Base-by-base conservation (phyloP, 2,888 invertebrate genomes). In the Exephanes ischioxanthus region DNA sequence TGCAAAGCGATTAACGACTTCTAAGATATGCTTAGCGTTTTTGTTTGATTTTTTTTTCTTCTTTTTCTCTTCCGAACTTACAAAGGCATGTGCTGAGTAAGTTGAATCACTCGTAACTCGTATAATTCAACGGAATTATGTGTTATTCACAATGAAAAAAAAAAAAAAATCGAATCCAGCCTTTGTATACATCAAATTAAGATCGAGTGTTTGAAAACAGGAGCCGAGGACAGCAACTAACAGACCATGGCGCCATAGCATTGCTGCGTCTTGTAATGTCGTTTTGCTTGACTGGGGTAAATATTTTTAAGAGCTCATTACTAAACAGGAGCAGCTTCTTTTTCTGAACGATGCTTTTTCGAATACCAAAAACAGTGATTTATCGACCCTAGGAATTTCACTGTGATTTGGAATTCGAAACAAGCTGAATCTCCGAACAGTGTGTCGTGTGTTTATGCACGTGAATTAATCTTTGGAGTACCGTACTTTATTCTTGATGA, bases 211-310 rank as follows among this genome's bases (percentile, higher is more conserved):
- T 93, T 93, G 90, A 91, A 92, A 90, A 91, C 93, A 94, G 94
- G 94, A 93, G 91, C 92, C 88, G 91, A 93, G 93, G 92, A 94
- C 91, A 94, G 92, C 93, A 92, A 94, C 92, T 94, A 94, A 94
- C 94, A 92, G 92, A 91, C 89, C 91, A 89, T 91, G 94, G 91
- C 93, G 91, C 90, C 93, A 93, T 93, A 92, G 92, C 91, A 93
- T 93, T 93, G 93, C 93, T 93, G 91, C 93, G 90, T 92, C 92
- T 93, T 93, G 91, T 93, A 92, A 91, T 93, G 90, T 93, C 92
- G 90, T 93, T 93, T 93, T 94, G 93, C 93, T 93, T 93, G 92
- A 90, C 90, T 92, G 92, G 93, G 94, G 94, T 94, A 94, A 94
- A 94, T 94, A 94, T 93, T 91, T 89, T 89, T 87, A 90, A 89